phyloP scores from a whole-genome alignment of 2,888 invertebrate species.

The Aromia moschata region DNA sequence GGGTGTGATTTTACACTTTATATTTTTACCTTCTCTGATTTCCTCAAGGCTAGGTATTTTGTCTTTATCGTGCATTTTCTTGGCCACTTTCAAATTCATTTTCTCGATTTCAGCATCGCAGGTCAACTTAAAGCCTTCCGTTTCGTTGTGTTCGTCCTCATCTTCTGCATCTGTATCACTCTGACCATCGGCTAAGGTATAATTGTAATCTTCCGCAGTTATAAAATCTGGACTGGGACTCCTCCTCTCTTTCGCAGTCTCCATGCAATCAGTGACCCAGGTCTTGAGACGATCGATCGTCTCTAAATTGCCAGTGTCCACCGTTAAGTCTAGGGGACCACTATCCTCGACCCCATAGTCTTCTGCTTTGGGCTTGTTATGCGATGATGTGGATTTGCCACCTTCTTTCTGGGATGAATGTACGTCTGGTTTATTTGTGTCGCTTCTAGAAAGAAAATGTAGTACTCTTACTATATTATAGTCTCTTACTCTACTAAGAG shows the following conservation, averaged over 20 bases:
- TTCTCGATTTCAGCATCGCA: too few relatives aligned
- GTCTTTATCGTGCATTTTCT: too few relatives aligned
- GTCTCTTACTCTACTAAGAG: too few relatives aligned
- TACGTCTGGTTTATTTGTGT: background rate
- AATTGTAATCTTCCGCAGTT: conserved; percentile 11
- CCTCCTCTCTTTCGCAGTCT: conserved; percentile 38
- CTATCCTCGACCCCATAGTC: background rate
- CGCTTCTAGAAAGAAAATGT: background rate
- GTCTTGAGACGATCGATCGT: conserved; percentile 45
- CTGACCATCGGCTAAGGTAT: too few relatives aligned
- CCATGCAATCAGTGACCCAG: conserved; percentile 47
- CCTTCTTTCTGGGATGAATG: background rate
- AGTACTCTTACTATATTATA: background rate
- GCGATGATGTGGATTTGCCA: background rate
- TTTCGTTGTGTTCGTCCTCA: too few relatives aligned
- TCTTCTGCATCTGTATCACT: too few relatives aligned
- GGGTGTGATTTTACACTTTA: background rate
- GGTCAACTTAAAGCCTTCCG: too few relatives aligned
- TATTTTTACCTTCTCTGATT: conserved; percentile 42
- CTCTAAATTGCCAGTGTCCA: conserved; percentile 21
- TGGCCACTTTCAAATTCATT: too few relatives aligned
- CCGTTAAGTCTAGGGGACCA: conserved; percentile 29
- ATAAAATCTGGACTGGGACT: conserved; percentile 49
- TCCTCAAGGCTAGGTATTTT: conserved; percentile 44
- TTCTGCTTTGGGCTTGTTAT: background rate